These are phyloP conservation scores for Drosophila orena DNA, from an alignment of 1,140 invertebrate genomes.

Conservation along the genomic window DNA sequence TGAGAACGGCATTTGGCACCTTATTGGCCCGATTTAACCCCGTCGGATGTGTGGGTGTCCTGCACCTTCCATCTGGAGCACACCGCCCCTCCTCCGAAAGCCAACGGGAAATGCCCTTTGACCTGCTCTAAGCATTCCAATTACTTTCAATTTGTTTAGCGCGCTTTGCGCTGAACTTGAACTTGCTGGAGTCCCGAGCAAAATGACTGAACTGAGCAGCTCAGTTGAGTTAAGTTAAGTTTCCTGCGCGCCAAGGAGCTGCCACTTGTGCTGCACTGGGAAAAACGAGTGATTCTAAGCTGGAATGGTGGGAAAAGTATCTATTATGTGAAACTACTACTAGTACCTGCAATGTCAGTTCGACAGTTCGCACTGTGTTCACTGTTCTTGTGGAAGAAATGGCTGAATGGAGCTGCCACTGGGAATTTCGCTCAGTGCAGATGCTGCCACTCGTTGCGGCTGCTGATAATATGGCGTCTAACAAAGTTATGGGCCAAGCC, in stretches of 20 bases:
- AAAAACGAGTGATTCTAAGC: too few relatives aligned
- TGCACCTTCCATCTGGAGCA: too few relatives aligned
- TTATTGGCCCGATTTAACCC: constrained; percentile 33
- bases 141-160: constrained; percentile 61
- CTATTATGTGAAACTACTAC: too few relatives aligned
- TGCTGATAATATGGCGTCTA: constrained; percentile 53
- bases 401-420: too few relatives aligned
- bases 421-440: constrained; percentile 12
- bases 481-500: constrained; percentile 53
- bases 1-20: constrained; percentile 37
- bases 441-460: constrained; percentile 36
- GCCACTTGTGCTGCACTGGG: constrained; percentile 18
- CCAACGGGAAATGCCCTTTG: not conserved
- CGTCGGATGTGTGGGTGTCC: not conserved
- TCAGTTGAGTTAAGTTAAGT: constrained; percentile 12
- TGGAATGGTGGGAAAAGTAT: too few relatives aligned
- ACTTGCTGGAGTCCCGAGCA: constrained; percentile 20
- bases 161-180: constrained; percentile 52
- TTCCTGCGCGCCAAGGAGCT: constrained; percentile 25
- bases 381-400: too few relatives aligned
- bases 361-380: too few relatives aligned
- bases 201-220: constrained; percentile 15
- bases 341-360: too few relatives aligned
- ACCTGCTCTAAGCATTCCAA: constrained; percentile 52
- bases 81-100: too few relatives aligned